Evolutionary conservation across 2,888 invertebrate species (phyloP).

Genomic region (Druceiella hillmani): DNA sequence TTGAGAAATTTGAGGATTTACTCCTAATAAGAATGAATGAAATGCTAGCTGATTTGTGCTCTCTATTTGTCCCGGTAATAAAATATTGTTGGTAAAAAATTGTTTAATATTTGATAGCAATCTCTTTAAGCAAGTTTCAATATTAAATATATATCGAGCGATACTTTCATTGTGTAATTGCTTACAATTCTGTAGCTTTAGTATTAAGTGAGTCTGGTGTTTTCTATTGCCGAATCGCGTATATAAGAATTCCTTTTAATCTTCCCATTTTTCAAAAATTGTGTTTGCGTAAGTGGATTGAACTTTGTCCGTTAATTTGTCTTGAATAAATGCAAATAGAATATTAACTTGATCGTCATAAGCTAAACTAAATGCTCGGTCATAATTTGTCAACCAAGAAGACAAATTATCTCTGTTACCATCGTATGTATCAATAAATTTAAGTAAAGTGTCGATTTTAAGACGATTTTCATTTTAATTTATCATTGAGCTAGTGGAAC

Average conservation of each 20-base stretch:
- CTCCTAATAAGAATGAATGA: constrained; percentile 4
- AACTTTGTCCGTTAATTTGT: constrained; percentile 1
- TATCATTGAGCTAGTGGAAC: too few species aligned
- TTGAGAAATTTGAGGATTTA: constrained; percentile 5
- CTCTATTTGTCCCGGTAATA: constrained; percentile 6
- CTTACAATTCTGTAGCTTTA: constrained; percentile 7
- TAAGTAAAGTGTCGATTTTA: constrained; percentile 4
- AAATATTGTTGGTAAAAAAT: neutral
- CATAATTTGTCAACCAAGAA: constrained; percentile 6
- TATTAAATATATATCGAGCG: neutral
- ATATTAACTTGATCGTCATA: constrained; percentile 2
- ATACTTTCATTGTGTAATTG: neutral
- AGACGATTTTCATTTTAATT: neutral
- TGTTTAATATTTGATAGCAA: constrained; percentile 2
- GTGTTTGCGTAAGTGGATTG: constrained; percentile 5
- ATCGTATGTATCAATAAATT: constrained; percentile 6
- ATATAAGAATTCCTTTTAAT: constrained; percentile 2
- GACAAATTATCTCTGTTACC: constrained; percentile 1
- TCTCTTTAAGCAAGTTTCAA: constrained; percentile 5
- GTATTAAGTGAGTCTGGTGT: constrained; percentile 3
- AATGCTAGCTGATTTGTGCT: constrained; percentile 3
- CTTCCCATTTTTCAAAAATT: constrained; percentile 5
- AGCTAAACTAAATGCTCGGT: constrained; percentile 2
- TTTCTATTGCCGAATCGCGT: constrained; percentile 4
- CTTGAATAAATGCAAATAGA: constrained; percentile 3